phyloP scores from a whole-genome alignment of 2,113 vertebrate species.

The Agapornis roseicollis region DNA sequence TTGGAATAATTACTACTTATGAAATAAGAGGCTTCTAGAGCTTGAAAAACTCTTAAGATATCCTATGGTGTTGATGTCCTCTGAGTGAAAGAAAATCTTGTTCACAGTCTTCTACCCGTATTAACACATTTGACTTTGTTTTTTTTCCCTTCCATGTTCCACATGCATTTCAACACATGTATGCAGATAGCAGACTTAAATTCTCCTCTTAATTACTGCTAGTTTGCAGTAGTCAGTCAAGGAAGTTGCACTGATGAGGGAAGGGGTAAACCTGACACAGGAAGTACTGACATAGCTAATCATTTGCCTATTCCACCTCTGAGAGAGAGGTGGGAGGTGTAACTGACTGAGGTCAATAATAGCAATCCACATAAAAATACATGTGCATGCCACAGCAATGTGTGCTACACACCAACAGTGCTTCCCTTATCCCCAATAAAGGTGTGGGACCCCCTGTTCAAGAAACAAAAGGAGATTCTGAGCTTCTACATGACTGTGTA shows the following conservation, averaged over 20 bases:
- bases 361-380: not conserved
- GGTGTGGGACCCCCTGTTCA: not conserved
- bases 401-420: not conserved
- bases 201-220: not conserved
- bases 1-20: not conserved
- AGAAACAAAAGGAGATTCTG: not conserved
- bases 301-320: not conserved
- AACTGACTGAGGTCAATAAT: not conserved
- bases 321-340: not conserved
- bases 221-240: not conserved
- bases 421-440: not conserved
- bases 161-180: not conserved
- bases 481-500: not conserved
- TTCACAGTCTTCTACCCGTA: not conserved
- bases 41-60: not conserved
- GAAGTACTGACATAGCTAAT: not conserved
- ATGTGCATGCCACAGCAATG: not conserved
- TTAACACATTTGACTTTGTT: not conserved
- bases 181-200: not conserved
- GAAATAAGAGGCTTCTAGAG: slow-evolving; percentile 6
- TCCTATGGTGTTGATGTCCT: not conserved
- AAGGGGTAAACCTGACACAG: not conserved
- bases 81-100: not conserved
- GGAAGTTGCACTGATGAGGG: not conserved
- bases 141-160: not conserved